Evolutionary conservation across 2,113 vertebrate genomes (phyloP), one percentile per base, ranked within the genome.

Genomic region (Mesoclemmys tuberculata): DNA sequence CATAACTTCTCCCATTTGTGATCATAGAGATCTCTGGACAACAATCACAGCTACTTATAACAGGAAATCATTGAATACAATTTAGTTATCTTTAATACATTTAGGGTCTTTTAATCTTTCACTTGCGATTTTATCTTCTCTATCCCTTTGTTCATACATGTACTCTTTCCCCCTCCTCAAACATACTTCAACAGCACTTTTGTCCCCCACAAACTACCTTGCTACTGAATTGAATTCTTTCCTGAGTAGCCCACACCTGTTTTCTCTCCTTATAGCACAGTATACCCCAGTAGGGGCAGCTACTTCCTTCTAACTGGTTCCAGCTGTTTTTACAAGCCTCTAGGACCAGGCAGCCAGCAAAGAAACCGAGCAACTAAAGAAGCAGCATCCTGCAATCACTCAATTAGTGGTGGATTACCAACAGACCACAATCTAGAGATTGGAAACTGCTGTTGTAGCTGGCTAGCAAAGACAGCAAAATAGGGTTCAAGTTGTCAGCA

Each of bases 221-320:
- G 61, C 61, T 68, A 18, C 61, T 68, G 31, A 68, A n/a, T n/a
- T 52, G 11, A 35, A 41, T 22, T 88, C 41, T 49, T 78, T 41
- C 80, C 81, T 79, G 56, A 55, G 18, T 46, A 89, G 84, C 83
- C 55, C 58, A 8, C 2, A 58, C 0, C 58, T 61, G 24, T 16
- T 56, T 41, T 91, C 61, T 8, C 18, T 18, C 14, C 3, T 29
- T 38, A 0, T 18, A 54, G 81, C 48, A 54, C 90, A 93, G 71
- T 1, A 0, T 4, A n/a, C 75, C 93, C 87, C 24, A 41, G 4
- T 1, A 3, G 44, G 0, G 0, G 1, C 0, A 1, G 0, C n/a
- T 2, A 0, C 90, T 88, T 49, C 74, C 84, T 41, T 80, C 84
- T 58, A 2, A 0, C 1, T 11, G 7, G 1, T 19, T 87, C 88